phyloP scores from a whole-genome alignment of 2,113 vertebrate genomes.

The Pluvianellus socialis region DNA sequence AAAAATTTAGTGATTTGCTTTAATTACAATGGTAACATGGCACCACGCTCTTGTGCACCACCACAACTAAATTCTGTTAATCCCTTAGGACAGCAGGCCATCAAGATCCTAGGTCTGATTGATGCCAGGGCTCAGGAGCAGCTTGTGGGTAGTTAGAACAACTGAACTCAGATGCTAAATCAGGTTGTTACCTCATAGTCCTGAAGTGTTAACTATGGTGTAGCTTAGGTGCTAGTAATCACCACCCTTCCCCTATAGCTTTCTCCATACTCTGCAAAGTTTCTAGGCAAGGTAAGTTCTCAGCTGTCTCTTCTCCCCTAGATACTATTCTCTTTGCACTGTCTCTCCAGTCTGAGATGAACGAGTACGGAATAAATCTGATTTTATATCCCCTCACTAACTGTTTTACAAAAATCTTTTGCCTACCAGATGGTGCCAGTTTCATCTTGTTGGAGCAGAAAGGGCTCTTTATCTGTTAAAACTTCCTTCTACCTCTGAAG shows the following conservation, averaged over 20 bases:
- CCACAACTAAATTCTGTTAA: not conserved
- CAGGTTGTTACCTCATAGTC: not conserved
- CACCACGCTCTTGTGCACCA: not conserved
- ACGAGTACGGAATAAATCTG: not conserved
- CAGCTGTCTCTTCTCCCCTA: not conserved
- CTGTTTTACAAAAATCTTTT: not conserved
- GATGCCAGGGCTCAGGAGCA: not conserved
- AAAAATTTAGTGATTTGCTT: not conserved
- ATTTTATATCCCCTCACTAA: not conserved
- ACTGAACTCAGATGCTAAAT: not conserved
- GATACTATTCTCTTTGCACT: not conserved
- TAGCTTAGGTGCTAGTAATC: not conserved
- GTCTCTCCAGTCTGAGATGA: not conserved
- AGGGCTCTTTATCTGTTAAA: not conserved
- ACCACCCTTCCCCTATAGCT: not conserved
- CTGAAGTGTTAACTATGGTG: not conserved
- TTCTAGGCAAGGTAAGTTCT: not conserved
- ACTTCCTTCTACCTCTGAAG: not conserved
- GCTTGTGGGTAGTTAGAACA: not conserved
- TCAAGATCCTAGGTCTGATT: not conserved
- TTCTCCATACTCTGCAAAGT: not conserved
- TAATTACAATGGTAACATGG: not conserved
- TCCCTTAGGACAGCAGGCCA: accelerated
- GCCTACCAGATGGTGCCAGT: not conserved
- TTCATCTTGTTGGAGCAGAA: not conserved